Conservation (phyloP, 2,888 invertebrate species). For the Eucera pruinosa region DNA sequence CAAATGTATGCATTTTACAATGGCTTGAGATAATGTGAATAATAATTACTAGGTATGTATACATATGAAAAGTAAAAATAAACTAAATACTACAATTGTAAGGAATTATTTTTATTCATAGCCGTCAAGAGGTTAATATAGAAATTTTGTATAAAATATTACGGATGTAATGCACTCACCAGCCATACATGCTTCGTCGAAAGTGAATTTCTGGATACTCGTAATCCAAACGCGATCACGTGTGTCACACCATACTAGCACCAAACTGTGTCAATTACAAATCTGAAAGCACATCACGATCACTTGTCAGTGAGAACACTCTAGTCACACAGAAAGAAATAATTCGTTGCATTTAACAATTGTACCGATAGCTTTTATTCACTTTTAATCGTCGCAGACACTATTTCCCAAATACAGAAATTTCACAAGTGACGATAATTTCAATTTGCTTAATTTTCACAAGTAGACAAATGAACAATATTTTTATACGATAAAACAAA, state of each 20-base stretch:
- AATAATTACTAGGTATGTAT: too few species aligned
- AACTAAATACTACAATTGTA: too few species aligned
- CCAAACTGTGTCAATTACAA: constrained; percentile 35
- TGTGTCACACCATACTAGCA: constrained; percentile 31
- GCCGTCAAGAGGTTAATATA: too few species aligned
- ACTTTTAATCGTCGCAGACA: background rate
- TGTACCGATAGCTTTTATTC: background rate
- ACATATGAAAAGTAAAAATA: too few species aligned
- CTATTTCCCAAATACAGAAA: background rate
- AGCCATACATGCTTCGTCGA: constrained; percentile 65
- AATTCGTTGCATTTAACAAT: background rate
- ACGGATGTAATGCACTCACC: constrained; percentile 50
- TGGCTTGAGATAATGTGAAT: too few species aligned
- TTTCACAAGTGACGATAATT: background rate
- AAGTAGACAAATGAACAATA: too few species aligned
- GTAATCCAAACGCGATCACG: constrained; percentile 47
- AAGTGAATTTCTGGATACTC: constrained; percentile 20
- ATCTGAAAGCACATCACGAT: constrained; percentile 36
- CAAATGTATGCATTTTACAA: too few species aligned
- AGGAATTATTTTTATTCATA: too few species aligned
- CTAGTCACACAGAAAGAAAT: background rate
- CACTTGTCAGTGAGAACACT: constrained; percentile 39
- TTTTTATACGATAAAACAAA: too few species aligned
- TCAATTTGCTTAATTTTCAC: background rate
- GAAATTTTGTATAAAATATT: too few species aligned